Percentiles rank a stretch among this genome's conserved stretches.
phyloP scores from a whole-genome alignment of 2,888 invertebrate genomes.

The Noctua fimbriata region DNA sequence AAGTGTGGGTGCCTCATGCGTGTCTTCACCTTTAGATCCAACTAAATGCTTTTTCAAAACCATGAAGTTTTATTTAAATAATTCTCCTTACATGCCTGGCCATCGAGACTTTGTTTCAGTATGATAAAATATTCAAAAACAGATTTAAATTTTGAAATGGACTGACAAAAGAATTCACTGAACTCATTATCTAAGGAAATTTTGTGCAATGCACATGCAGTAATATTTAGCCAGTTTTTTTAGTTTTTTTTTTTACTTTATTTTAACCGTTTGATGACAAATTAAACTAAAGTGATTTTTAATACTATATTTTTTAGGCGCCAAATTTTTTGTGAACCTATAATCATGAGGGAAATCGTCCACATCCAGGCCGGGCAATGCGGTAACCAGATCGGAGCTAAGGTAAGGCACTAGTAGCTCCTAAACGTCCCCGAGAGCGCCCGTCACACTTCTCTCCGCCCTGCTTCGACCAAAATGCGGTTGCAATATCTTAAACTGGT shows the following conservation, averaged over 20 bases:
- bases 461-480: background rate
- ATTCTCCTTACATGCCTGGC: slow-evolving; percentile 38
- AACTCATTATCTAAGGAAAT: slow-evolving; percentile 74
- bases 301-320: slow-evolving; percentile 69
- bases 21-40: background rate
- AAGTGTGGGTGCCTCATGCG: background rate
- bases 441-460: background rate
- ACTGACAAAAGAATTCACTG: slow-evolving; percentile 72
- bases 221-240: slow-evolving; percentile 57
- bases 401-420: slow-evolving; percentile 88
- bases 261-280: slow-evolving; percentile 73
- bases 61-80: background rate
- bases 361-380: slow-evolving; percentile 92
- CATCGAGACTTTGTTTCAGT: slow-evolving; percentile 7
- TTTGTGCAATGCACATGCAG: slow-evolving; percentile 77
- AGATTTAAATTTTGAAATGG: slow-evolving; percentile 59
- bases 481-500: background rate
- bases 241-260: slow-evolving; percentile 66
- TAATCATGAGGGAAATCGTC: slow-evolving; percentile 94
- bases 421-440: too few species aligned
- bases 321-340: slow-evolving; percentile 80
- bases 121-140: slow-evolving; percentile 37
- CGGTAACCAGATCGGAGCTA: slow-evolving; percentile 93
- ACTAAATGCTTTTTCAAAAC: background rate
- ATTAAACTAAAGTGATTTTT: slow-evolving; percentile 73